Base-by-base conservation (phyloP, 1,140 invertebrate genomes). In the Dryas iulia region DNA sequence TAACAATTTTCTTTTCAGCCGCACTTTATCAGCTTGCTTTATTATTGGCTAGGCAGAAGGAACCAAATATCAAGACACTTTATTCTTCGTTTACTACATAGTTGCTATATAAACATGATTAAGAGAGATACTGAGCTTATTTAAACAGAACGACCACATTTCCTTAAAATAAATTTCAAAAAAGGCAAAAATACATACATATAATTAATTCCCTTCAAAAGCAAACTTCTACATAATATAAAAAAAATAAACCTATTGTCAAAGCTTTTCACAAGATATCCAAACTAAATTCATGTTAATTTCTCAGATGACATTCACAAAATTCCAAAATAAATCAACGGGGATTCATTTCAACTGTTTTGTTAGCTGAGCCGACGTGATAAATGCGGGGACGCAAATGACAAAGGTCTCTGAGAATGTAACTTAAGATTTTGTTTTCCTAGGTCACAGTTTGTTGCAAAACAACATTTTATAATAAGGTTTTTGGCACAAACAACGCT, bases 351-450 rank as follows among this genome's bases (percentile, higher is more conserved):
- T 53, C 35, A 18, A 18, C 24, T 26, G 24, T 21, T 52, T n/a
- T 60, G 14, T 61, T 47, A 0, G 33, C 11, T 30, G 59, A 61
- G 18, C 59, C 14, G 6, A 18, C 5, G n/a, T 61, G 59, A 61
- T 61, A 52, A 61, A 61, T 61, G 59, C 23, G 21, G 31, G 21
- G n/a, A 11, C 39, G 26, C 12, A 25, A 60, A 33, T 59, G 57
- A 52, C 39, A 30, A 61, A 52, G 31, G 59, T 47, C 59, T 59
- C 14, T 21, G 7, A n/a, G 30, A 39, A 59, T 59, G 28, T 59
- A 12, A 59, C 14, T 26, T n/a, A 35, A 24, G 58, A 28, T 39
- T 47, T 47, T 47, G 35, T 28, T 3, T 6, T 3, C 3, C 3
- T 3, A 28, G 6, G 26, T 28, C 26, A 28, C 26, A 6, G 26